phyloP scores from a whole-genome alignment of 2,888 invertebrate species.

The Amphipoea oculea region DNA sequence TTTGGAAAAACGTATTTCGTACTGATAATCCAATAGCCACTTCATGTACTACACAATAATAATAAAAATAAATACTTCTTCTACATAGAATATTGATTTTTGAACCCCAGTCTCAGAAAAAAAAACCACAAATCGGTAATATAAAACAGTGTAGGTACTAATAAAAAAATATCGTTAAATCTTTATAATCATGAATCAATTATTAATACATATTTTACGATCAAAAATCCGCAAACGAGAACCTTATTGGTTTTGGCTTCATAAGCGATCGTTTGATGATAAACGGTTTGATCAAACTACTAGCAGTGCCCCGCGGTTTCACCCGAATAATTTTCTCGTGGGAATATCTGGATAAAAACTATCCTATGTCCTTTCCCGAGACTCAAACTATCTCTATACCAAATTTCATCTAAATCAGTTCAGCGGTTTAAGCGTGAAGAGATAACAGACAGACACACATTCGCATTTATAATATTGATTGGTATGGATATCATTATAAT shows the following conservation, averaged over 20 bases:
- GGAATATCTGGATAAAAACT: too few relatives aligned
- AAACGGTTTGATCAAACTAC: constrained; percentile 33
- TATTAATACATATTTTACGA: constrained; percentile 57
- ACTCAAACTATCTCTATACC: too few relatives aligned
- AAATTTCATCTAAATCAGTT: too few relatives aligned
- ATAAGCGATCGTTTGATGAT: constrained; percentile 42
- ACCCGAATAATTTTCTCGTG: too few relatives aligned
- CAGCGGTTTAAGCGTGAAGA: too few relatives aligned
- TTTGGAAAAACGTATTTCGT: not conserved
- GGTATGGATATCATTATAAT: too few relatives aligned
- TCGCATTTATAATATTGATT: too few relatives aligned
- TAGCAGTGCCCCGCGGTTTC: too few relatives aligned
- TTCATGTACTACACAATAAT: too few relatives aligned
- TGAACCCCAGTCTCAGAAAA: constrained; percentile 15
- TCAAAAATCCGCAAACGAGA: constrained; percentile 48
- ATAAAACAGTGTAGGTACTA: constrained; percentile 30
- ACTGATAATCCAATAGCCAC: not conserved
- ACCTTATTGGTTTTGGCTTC: constrained; percentile 55
- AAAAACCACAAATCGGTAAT: constrained; percentile 29
- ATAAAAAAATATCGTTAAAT: constrained; percentile 53
- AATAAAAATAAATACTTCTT: not conserved
- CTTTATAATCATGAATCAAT: constrained; percentile 62
- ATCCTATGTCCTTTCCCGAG: too few relatives aligned
- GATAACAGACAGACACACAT: too few relatives aligned
- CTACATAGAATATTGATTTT: constrained; percentile 3